Percentiles rank a stretch among this genome's conserved stretches.
Evolutionary conservation across 1,140 invertebrate species (phyloP).

Genomic region (Tribolium castaneum): DNA sequence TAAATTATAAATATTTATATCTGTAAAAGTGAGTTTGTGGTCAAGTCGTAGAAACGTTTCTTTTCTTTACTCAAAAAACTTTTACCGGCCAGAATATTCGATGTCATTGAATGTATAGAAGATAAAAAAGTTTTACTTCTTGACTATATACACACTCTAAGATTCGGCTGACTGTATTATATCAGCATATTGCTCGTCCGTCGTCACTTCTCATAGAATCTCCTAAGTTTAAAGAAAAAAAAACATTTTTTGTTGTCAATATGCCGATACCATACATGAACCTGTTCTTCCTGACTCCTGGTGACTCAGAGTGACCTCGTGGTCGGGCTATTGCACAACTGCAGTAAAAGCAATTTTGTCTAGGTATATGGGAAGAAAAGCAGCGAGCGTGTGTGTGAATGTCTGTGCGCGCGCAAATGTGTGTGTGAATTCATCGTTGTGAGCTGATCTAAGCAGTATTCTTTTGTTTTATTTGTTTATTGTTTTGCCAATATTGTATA

Average conservation of each 20-base stretch:
- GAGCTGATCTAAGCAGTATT: slow-evolving; percentile 59
- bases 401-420: slow-evolving; percentile 47
- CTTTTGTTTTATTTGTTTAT: slow-evolving; percentile 57
- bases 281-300: slow-evolving; percentile 26
- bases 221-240: neutral
- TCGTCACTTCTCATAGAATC: neutral
- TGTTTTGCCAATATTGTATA: slow-evolving; percentile 60
- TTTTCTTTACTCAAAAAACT: slow-evolving; percentile 37
- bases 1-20: slow-evolving; percentile 62
- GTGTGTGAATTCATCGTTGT: slow-evolving; percentile 55
- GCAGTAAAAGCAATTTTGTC: slow-evolving; percentile 58
- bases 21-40: slow-evolving; percentile 55
- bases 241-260: neutral
- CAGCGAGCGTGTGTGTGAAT: slow-evolving; percentile 43
- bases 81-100: slow-evolving; percentile 44
- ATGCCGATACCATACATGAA: slow-evolving; percentile 26
- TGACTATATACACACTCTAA: slow-evolving; percentile 46
- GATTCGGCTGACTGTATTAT: slow-evolving; percentile 41
- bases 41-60: slow-evolving; percentile 50
- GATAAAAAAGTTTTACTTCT: slow-evolving; percentile 46
- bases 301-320: slow-evolving; percentile 24
- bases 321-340: slow-evolving; percentile 52
- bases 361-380: slow-evolving; percentile 49
- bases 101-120: slow-evolving; percentile 43
- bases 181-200: slow-evolving; percentile 38